These are phyloP conservation scores for Hemaris fuciformis DNA, from an alignment of 2,888 invertebrate genomes.

Conservation along the genomic window DNA sequence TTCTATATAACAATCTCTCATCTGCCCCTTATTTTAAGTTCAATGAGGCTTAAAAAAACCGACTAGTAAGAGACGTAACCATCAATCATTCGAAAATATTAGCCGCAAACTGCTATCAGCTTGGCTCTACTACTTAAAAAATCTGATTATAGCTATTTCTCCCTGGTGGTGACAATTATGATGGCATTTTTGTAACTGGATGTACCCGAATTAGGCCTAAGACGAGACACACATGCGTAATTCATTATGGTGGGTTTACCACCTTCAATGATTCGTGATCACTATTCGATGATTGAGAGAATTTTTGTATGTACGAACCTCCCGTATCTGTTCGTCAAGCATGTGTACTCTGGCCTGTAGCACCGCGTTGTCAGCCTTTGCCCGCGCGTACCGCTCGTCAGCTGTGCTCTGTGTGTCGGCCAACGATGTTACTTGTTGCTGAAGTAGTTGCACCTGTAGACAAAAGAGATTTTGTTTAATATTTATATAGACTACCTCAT, in stretches of 20 bases:
- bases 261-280: slow-evolving; percentile 6
- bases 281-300: background rate
- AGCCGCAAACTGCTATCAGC: too few species aligned
- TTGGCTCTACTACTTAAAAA: too few species aligned
- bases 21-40: too few species aligned
- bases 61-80: too few species aligned
- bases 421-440: slow-evolving; percentile 94
- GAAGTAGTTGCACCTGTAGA: slow-evolving; percentile 92
- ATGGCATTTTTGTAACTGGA: too few species aligned
- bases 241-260: background rate
- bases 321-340: slow-evolving; percentile 94
- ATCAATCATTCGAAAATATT: too few species aligned
- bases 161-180: background rate
- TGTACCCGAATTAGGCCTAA: too few species aligned
- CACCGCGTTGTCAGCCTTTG: slow-evolving; percentile 96
- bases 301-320: slow-evolving; percentile 59
- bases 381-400: slow-evolving; percentile 93
- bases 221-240: too few species aligned
- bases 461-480: slow-evolving; percentile 21
- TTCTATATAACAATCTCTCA: too few species aligned
- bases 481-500: too few species aligned
- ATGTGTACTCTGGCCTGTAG: slow-evolving; percentile 94
- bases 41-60: too few species aligned
- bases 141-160: background rate
- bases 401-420: slow-evolving; percentile 93